These are phyloP conservation scores for Styela clava DNA, from an alignment of 23 tunicate species.

Conservation along the genomic window DNA sequence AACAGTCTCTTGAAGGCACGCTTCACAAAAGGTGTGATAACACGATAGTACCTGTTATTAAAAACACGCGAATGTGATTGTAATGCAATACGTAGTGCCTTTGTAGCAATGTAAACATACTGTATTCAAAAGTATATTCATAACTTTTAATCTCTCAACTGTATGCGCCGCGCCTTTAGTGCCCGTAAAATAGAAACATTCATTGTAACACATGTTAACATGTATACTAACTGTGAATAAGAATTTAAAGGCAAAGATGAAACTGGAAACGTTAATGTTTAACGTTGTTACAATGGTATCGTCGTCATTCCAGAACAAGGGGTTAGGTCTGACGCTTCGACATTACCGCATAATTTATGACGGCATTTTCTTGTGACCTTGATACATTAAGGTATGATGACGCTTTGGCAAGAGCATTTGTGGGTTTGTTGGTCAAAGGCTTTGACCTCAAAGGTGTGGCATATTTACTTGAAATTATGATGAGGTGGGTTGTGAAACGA, in stretches of 20 bases:
- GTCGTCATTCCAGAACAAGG: background rate
- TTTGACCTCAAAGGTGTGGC: no score
- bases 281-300: background rate
- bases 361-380: no score
- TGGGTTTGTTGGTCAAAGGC: no score
- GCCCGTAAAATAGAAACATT: background rate
- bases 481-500: no score
- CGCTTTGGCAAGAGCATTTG: no score
- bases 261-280: background rate
- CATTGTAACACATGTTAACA: background rate
- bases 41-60: constrained; percentile 21
- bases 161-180: constrained; percentile 2
- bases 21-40: constrained; percentile 12
- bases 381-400: no score
- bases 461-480: no score
- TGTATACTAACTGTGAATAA: background rate
- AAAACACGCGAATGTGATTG: background rate
- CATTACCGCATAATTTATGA: no score
- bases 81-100: background rate
- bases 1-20: constrained; percentile 7
- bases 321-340: no score
- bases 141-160: background rate
- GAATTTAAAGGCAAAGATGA: background rate
- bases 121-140: background rate
- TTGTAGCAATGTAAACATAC: background rate